Conservation (phyloP, 2,888 invertebrate species). For the Leucoma salicis region DNA sequence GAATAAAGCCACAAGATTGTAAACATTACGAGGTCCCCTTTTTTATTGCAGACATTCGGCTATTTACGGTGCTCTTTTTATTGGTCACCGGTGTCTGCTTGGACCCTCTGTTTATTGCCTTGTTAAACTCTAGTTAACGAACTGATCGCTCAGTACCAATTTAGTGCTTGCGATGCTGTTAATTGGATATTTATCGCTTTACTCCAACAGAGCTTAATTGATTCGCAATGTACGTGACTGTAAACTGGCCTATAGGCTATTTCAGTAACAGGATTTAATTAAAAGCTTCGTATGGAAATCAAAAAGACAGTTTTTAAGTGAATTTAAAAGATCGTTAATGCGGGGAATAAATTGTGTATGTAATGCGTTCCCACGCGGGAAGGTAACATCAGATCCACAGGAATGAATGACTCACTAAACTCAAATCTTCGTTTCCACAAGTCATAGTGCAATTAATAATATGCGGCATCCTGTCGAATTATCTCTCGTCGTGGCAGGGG, state of each 20-base stretch:
- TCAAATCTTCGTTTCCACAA: constrained; percentile 79
- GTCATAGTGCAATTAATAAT: constrained; percentile 83
- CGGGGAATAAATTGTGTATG: constrained; percentile 60
- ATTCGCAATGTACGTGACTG: constrained; percentile 59
- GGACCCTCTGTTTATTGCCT: constrained; percentile 75
- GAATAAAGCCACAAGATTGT: constrained; percentile 82
- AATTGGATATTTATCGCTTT: constrained; percentile 74
- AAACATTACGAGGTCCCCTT: constrained; percentile 80
- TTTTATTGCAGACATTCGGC: constrained; percentile 74
- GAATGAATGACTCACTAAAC: constrained; percentile 81
- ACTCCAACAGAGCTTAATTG: constrained; percentile 62
- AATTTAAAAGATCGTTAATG: constrained; percentile 49
- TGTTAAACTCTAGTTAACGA: constrained; percentile 80
- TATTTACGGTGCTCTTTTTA: constrained; percentile 79
- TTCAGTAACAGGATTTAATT: constrained; percentile 45
- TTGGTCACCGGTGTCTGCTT: constrained; percentile 65
- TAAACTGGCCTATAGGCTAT: constrained; percentile 44
- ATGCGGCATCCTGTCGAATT: constrained; percentile 83
- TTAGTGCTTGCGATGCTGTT: constrained; percentile 57
- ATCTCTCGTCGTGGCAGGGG: constrained; percentile 80
- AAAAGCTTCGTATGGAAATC: constrained; percentile 41
- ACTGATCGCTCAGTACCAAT: constrained; percentile 62
- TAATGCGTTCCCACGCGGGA: constrained; percentile 71
- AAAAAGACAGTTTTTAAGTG: constrained; percentile 39
- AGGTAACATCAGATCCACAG: constrained; percentile 56